Percentiles rank a stretch among this genome's conserved stretches.
Evolutionary conservation across 64 coral and sea anemone species (phyloP).

Genomic region (Anthopleura sola): DNA sequence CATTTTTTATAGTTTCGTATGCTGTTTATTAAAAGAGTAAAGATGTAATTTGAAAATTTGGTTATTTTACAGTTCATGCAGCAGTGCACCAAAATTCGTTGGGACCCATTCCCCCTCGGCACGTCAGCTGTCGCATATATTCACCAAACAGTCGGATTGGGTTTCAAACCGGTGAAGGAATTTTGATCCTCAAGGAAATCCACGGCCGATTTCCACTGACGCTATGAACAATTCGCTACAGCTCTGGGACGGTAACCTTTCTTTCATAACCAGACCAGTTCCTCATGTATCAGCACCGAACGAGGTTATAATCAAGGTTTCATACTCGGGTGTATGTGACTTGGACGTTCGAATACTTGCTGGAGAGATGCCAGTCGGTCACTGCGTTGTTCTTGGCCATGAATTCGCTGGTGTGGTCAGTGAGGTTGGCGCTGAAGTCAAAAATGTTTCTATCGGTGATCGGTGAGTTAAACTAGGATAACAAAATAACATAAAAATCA

Average conservation of each 20-base stretch:
- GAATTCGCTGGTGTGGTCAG: slow-evolving; percentile 92
- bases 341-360: slow-evolving; percentile 67
- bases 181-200: slow-evolving; percentile 5
- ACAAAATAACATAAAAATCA: neutral
- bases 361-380: slow-evolving; percentile 69
- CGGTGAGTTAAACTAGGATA: slow-evolving; percentile 47
- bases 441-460: slow-evolving; percentile 79
- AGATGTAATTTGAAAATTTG: too few relatives aligned
- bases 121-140: neutral
- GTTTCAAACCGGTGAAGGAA: neutral
- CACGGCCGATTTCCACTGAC: neutral
- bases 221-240: slow-evolving; percentile 90
- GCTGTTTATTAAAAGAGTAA: neutral
- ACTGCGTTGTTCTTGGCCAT: slow-evolving; percentile 85
- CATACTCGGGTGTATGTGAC: slow-evolving; percentile 82
- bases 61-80: neutral
- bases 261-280: slow-evolving; percentile 80
- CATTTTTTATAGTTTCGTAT: neutral
- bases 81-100: neutral
- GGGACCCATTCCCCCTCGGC: neutral
- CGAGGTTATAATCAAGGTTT: slow-evolving; percentile 87
- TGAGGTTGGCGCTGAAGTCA: slow-evolving; percentile 83
- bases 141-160: neutral
- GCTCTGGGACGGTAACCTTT: slow-evolving; percentile 91
- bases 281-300: slow-evolving; percentile 77